Evolutionary conservation across 1,140 invertebrate genomes (phyloP).

Genomic region (Drosophila kanapiae): DNA sequence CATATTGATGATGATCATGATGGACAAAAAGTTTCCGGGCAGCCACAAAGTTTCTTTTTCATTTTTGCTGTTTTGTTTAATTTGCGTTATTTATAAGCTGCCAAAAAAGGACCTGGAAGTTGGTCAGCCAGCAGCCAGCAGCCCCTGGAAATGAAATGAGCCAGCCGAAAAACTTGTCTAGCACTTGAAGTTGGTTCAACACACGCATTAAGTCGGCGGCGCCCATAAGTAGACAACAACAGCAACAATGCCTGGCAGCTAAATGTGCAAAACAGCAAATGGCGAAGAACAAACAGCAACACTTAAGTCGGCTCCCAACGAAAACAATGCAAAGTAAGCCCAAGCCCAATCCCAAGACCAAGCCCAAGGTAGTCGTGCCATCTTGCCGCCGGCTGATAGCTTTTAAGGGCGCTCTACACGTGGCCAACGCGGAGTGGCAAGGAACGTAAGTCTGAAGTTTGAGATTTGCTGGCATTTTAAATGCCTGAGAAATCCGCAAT

Average conservation of each 20-base stretch:
- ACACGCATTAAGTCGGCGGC: constrained; percentile 54
- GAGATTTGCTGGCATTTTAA: constrained; percentile 68
- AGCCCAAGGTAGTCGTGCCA: constrained; percentile 32
- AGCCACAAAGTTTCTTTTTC: constrained; percentile 67
- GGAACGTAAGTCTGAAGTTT: constrained; percentile 47
- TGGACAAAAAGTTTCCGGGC: constrained; percentile 57
- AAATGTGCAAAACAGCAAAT: constrained; percentile 75
- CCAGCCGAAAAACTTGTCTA: constrained; percentile 51
- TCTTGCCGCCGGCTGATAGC: constrained; percentile 14
- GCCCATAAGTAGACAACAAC: constrained; percentile 54
- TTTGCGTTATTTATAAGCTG: constrained; percentile 79
- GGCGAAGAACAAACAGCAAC: constrained; percentile 51
- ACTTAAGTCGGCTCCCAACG: constrained; percentile 66
- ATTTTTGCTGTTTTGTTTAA: constrained; percentile 70
- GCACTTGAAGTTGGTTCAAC: constrained; percentile 50
- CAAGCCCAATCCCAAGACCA: constrained; percentile 15
- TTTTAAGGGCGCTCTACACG: constrained; percentile 40
- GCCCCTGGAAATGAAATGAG: constrained; percentile 46
- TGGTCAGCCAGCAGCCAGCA: constrained; percentile 36
- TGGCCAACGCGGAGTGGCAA: constrained; percentile 23
- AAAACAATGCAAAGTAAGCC: constrained; percentile 71
- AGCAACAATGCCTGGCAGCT: constrained; percentile 59
- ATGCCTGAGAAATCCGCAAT: constrained; percentile 71
- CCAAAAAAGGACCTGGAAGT: constrained; percentile 52
- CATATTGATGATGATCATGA: constrained; percentile 71